Evolutionary conservation across 1,140 invertebrate species (phyloP), one percentile per base, ranked within the genome.

Genomic region (Rhagoletis zephyria): DNA sequence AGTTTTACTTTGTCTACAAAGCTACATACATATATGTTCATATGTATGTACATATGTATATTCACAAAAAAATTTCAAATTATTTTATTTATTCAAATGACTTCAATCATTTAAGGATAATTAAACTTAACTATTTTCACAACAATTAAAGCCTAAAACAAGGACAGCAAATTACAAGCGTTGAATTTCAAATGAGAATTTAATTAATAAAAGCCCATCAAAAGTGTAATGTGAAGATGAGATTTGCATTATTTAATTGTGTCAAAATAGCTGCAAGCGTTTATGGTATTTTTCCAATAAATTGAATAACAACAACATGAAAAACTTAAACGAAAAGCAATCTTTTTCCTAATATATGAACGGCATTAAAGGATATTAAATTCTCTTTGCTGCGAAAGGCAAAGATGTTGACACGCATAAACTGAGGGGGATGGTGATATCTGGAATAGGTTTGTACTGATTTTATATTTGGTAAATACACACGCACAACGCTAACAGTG

Each of bases 201-300:
- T 74, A 74, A 74, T 74, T 74, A 74, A 74, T 74, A 74, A 74
- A 14, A 16, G 67, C 67, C 42, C 1, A n/a, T 74, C 67, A 48
- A 74, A 74, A 10, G 40, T 40, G 14, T 74, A 74, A 74, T 74
- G 16, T 74, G 42, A 14, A 48, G 30, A 30, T 74, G 16, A 45
- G 67, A 74, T 74, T 74, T 74, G 14, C 42, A 48, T 48, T 74
- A 48, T 74, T 74, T 74, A 74, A 74, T 74, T 74, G 40, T 74
- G 67, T 74, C 67, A 48, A 74, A 74, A 74, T 74, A 74, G 42
- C 67, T 42, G 14, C 40, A 5, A 48, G 67, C 67, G 12, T 74
- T 74, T 48, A 16, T 40, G 45, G 42, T 74, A 45, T 48, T 67
- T 70, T 74, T 74, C 67, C 67, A 74, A 74, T 74, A 74, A 74